Conservation (phyloP, 2,113 vertebrate species). For the Pleuronectes platessa region DNA sequence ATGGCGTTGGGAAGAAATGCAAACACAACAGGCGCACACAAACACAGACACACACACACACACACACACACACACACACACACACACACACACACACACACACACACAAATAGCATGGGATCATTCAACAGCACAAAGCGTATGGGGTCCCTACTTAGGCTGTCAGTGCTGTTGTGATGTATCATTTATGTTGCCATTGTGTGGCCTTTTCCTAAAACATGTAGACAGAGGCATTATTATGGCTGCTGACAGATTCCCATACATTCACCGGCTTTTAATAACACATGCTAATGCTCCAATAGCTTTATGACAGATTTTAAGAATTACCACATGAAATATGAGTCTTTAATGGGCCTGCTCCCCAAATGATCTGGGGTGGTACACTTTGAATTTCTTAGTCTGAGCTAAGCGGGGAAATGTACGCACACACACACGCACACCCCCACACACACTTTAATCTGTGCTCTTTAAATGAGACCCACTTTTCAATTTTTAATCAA, state of each 20-base stretch:
- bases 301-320: slow-evolving; percentile 64
- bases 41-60: slow-evolving; percentile 18
- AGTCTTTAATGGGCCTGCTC: slow-evolving; percentile 45
- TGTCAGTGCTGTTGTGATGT: slow-evolving; percentile 77
- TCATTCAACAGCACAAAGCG: slow-evolving; percentile 72
- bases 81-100: slow-evolving; percentile 17
- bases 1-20: slow-evolving; percentile 48
- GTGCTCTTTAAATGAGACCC: slow-evolving; percentile 37
- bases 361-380: slow-evolving; percentile 45
- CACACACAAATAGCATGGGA: slow-evolving; percentile 50
- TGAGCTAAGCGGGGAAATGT: slow-evolving; percentile 34
- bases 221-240: slow-evolving; percentile 75
- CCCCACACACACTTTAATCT: slow-evolving; percentile 18
- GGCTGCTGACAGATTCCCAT: slow-evolving; percentile 75
- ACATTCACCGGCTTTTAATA: slow-evolving; percentile 69
- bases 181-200: slow-evolving; percentile 80
- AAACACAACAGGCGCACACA: slow-evolving; percentile 41
- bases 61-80: slow-evolving; percentile 38
- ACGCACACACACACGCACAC: slow-evolving; percentile 6
- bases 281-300: slow-evolving; percentile 65
- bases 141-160: slow-evolving; percentile 67
- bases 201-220: slow-evolving; percentile 59
- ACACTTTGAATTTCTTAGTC: slow-evolving; percentile 35
- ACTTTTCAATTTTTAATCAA: slow-evolving; percentile 1
- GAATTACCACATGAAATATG: slow-evolving; percentile 64